Percentiles rank a stretch among this genome's conserved stretches.
phyloP scores from a whole-genome alignment of 2,797 vertebrate genomes.

The Chloroceryle amazona region DNA sequence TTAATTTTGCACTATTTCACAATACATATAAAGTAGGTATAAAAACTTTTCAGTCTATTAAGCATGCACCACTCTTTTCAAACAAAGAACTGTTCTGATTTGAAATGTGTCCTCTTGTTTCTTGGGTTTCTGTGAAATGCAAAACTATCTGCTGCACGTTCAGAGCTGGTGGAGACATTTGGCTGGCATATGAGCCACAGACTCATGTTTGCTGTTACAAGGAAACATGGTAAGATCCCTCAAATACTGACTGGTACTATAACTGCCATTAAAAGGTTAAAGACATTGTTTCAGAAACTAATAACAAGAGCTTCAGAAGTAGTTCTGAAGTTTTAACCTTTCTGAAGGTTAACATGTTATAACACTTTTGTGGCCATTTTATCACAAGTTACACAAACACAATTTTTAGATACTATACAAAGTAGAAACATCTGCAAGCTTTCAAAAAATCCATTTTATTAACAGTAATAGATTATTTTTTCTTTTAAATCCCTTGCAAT shows the following conservation, averaged over 20 bases:
- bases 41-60: not conserved
- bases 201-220: not conserved
- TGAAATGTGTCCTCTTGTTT: not conserved
- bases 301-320: not conserved
- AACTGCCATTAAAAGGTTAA: not conserved
- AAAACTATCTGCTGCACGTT: not conserved
- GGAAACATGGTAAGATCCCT: not conserved
- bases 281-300: not conserved
- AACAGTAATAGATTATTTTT: not conserved
- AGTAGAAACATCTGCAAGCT: not conserved
- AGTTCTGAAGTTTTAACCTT: not conserved
- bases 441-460: not conserved
- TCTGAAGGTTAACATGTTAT: not conserved
- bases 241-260: not conserved
- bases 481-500: not conserved
- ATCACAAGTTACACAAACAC: not conserved
- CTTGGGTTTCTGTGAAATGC: not conserved
- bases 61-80: not conserved
- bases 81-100: not conserved
- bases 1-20: not conserved
- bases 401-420: not conserved
- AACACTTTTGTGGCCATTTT: not conserved
- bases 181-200: not conserved
- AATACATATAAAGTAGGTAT: accelerated
- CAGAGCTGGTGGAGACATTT: not conserved